Conservation (phyloP, 2,113 vertebrate genomes). For the Tupaia chinensis region DNA sequence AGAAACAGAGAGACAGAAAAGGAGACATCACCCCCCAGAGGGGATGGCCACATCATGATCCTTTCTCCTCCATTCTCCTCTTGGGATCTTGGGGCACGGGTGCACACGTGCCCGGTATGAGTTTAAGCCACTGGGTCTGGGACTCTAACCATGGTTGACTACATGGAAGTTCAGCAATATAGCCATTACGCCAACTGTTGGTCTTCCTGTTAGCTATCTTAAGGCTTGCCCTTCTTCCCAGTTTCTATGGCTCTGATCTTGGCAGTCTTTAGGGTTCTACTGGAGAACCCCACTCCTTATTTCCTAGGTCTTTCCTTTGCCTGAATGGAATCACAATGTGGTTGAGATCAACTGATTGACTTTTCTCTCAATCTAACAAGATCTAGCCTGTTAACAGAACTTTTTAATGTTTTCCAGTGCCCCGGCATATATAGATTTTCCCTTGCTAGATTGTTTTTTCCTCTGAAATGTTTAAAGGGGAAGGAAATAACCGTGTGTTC, state of each 20-base stretch:
- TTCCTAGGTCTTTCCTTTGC: background rate
- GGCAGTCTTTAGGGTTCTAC: background rate
- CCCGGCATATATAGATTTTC: background rate
- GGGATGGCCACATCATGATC: no score
- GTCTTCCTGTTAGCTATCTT: background rate
- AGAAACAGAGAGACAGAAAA: no score
- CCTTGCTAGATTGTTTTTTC: conserved; percentile 30
- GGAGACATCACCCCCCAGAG: no score
- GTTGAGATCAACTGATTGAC: background rate
- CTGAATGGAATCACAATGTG: background rate
- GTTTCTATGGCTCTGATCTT: background rate
- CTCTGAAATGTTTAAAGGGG: conserved; percentile 25
- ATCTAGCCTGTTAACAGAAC: background rate
- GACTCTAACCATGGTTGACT: no score
- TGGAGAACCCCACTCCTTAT: background rate
- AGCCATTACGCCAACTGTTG: no score
- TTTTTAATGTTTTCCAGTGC: background rate
- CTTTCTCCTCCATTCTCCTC: no score
- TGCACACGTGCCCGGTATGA: no score
- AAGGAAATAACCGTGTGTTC: background rate
- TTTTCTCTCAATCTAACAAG: conserved; percentile 21
- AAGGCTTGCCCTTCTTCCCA: background rate
- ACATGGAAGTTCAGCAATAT: no score
- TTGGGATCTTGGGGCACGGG: no score
- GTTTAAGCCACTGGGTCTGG: no score